Base-by-base conservation (phyloP, 1,140 invertebrate species). In the Heliothis subflexa region DNA sequence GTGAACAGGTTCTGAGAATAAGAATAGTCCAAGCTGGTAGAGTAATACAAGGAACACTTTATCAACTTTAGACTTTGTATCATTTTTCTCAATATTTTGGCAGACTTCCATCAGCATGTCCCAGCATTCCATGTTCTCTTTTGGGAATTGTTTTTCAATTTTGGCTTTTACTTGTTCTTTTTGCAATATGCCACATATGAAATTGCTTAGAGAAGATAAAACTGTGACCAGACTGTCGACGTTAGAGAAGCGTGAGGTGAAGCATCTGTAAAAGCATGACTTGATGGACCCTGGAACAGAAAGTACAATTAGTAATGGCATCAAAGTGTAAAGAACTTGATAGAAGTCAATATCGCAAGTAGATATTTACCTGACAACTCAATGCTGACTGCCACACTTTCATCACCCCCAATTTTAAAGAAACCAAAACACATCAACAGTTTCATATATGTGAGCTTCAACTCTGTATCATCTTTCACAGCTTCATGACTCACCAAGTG, bases 11-110 rank as follows among this genome's bases (percentile, higher is more conserved):
- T 97, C 96, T 21, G 95, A 95, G 87, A 97, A 97, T 73, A 97
- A 87, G 81, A 97, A 97, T 16, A 97, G 88, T n/a, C 96, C 96
- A 94, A 97, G 96, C 70, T 97, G 96, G 71, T 97, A 91, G 71
- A 97, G 95, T 79, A 97, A 94, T 47, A 96, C 96, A 76, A 96
- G 95, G 88, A 97, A 97, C 50, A 96, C 96, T 25, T 95, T 95
- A 61, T 95, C 91, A 14, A 95, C 89, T 88, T 95, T 95, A 25
- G 92, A 87, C 78, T 90, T 93, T 75, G 86, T 80, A 54, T 91
- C 70, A 82, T 84, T 83, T 68, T 92, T 81, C 94, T 96, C 79
- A 91, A 94, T 74, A 92, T 84, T 85, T 85, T 93, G 72, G 88
- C 93, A 81, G 12, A 96, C 90, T 80, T 93, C 86, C 28, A 95